phyloP scores from a whole-genome alignment of 1,140 invertebrate genomes.

The Drosophila subpulchrella region DNA sequence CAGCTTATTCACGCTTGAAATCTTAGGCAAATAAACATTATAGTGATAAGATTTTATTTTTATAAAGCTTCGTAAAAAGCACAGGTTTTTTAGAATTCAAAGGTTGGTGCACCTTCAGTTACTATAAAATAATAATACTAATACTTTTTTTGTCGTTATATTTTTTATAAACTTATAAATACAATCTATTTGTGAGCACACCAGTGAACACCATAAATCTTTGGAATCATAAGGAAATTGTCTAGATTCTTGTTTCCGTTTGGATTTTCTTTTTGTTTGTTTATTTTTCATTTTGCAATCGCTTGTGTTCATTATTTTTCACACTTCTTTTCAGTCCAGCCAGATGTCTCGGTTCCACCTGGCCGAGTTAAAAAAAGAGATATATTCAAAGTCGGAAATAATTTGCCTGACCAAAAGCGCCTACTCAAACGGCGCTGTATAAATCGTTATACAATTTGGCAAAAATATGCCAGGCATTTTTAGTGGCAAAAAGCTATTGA shows the following conservation, averaged over 20 bases:
- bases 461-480: constrained; percentile 59
- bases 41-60: constrained; percentile 18
- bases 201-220: constrained; percentile 2
- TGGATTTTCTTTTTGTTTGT: constrained; percentile 11
- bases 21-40: constrained; percentile 23
- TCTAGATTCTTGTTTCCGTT: constrained; percentile 25
- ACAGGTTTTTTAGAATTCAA: not conserved
- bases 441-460: constrained; percentile 50
- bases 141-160: too few relatives aligned
- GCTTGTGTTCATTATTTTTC: constrained; percentile 40
- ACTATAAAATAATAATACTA: too few relatives aligned
- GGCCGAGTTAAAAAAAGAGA: constrained; percentile 10
- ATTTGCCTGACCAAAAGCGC: constrained; percentile 32
- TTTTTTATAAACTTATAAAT: not conserved
- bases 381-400: constrained; percentile 28
- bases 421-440: constrained; percentile 38
- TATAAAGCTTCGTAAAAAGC: too few relatives aligned
- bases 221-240: constrained; percentile 17
- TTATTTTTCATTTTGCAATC: constrained; percentile 23
- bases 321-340: constrained; percentile 18
- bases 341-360: constrained; percentile 31
- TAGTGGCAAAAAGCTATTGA: constrained; percentile 47
- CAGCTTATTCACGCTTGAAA: constrained; percentile 20
- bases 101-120: not conserved
- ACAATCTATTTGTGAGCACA: not conserved